Conservation (phyloP, 2,888 invertebrate species). For the Syrphus vitripennis region DNA sequence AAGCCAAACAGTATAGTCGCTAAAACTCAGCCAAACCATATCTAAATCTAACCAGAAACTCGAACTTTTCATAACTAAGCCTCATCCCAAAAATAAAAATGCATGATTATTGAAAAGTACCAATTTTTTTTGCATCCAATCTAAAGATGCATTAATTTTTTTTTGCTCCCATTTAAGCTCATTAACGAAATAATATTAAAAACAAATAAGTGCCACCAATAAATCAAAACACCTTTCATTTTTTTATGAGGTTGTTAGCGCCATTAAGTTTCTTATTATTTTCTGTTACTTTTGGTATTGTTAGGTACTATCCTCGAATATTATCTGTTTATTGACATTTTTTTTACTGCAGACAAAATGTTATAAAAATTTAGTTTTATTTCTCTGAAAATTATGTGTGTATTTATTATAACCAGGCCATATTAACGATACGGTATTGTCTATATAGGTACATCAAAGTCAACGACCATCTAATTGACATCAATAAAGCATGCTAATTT, state of each 20-base stretch:
- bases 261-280: slow-evolving; percentile 21
- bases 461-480: slow-evolving; percentile 70
- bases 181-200: not conserved
- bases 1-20: too few species aligned
- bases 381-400: slow-evolving; percentile 10
- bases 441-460: slow-evolving; percentile 60
- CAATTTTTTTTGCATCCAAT: too few species aligned
- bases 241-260: slow-evolving; percentile 34
- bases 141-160: too few species aligned
- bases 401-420: not conserved
- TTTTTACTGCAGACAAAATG: slow-evolving; percentile 46
- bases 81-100: too few species aligned
- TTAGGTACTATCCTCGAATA: not conserved
- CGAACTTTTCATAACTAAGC: too few species aligned
- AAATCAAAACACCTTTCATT: slow-evolving; percentile 41
- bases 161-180: not conserved
- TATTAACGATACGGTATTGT: not conserved
- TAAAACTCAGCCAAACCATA: too few species aligned
- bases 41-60: too few species aligned
- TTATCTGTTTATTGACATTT: slow-evolving; percentile 31
- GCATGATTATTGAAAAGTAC: too few species aligned
- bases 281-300: not conserved
- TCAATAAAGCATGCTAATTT: slow-evolving; percentile 67
- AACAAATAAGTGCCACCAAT: slow-evolving; percentile 31
- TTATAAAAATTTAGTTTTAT: slow-evolving; percentile 42